Evolutionary conservation across 2,113 vertebrate genomes (phyloP).

Genomic region (Callipepla californica): DNA sequence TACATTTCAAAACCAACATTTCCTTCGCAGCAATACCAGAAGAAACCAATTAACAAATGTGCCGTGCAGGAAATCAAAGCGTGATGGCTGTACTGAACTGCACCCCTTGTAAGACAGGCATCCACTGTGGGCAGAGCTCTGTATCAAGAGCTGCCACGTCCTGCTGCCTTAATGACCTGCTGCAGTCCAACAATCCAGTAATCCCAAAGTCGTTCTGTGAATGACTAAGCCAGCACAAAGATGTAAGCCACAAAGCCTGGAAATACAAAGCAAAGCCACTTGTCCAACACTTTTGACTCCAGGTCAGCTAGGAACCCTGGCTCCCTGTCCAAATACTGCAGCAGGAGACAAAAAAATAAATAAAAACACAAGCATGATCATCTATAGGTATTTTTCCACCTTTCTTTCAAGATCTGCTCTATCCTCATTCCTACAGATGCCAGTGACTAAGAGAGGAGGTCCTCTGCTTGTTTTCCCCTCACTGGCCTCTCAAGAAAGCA

Average conservation of each 20-base stretch:
- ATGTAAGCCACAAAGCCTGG: neutral
- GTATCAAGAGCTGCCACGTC: neutral
- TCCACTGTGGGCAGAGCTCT: accelerated
- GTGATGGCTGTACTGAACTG: neutral
- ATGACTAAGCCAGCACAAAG: neutral
- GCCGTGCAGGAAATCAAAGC: neutral
- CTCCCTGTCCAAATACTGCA: neutral
- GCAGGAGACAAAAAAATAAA: neutral
- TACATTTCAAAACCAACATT: neutral
- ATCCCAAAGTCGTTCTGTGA: neutral
- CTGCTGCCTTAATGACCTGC: neutral
- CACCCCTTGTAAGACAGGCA: neutral
- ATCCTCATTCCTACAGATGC: neutral
- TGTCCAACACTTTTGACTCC: neutral
- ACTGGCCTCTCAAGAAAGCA: neutral
- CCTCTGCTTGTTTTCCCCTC: neutral
- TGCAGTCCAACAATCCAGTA: neutral
- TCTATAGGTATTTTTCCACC: neutral
- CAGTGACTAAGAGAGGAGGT: neutral
- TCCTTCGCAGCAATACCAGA: neutral
- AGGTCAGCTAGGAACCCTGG: neutral
- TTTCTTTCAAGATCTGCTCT: neutral
- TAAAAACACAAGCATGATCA: neutral
- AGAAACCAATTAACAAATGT: neutral
- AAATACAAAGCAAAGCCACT: neutral